These are phyloP conservation scores for Loripinus fragilis DNA, from an alignment of 2,888 invertebrate genomes.

Conservation along the genomic window DNA sequence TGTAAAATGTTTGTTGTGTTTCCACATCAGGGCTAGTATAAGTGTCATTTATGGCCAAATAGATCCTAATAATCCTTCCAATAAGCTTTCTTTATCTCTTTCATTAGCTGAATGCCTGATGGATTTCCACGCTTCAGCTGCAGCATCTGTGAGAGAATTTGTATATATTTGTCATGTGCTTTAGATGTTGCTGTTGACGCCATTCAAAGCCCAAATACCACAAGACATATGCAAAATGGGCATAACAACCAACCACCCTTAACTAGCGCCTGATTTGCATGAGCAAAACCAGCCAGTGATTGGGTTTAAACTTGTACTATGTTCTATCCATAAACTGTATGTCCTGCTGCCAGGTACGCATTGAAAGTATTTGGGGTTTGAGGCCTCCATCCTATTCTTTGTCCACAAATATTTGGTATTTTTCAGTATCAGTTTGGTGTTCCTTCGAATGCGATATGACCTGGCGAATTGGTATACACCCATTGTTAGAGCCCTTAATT, in stretches of 20 bases:
- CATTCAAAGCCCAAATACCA: constrained; percentile 35
- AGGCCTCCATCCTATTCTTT: background rate
- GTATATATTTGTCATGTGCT: background rate
- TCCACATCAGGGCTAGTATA: too few species aligned
- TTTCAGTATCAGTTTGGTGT: background rate
- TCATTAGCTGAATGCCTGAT: too few species aligned
- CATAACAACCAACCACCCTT: constrained; percentile 43
- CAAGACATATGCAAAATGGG: constrained; percentile 39
- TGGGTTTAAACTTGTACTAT: background rate
- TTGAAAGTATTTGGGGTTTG: background rate
- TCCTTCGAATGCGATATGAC: background rate
- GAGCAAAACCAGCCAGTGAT: constrained; percentile 35
- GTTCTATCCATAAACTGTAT: constrained; percentile 3
- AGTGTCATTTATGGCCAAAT: too few species aligned
- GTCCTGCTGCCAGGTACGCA: background rate
- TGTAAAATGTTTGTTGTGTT: too few species aligned
- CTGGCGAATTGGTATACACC: background rate
- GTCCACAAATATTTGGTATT: background rate
- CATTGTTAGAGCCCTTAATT: too few species aligned
- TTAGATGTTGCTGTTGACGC: background rate
- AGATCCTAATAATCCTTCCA: too few species aligned
- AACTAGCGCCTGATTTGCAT: constrained; percentile 36
- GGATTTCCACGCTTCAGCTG: background rate
- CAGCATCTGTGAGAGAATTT: background rate
- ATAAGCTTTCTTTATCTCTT: too few species aligned